These are phyloP conservation scores for Drosophila histrio DNA, from an alignment of 2,888 invertebrate genomes.

Conservation along the genomic window DNA sequence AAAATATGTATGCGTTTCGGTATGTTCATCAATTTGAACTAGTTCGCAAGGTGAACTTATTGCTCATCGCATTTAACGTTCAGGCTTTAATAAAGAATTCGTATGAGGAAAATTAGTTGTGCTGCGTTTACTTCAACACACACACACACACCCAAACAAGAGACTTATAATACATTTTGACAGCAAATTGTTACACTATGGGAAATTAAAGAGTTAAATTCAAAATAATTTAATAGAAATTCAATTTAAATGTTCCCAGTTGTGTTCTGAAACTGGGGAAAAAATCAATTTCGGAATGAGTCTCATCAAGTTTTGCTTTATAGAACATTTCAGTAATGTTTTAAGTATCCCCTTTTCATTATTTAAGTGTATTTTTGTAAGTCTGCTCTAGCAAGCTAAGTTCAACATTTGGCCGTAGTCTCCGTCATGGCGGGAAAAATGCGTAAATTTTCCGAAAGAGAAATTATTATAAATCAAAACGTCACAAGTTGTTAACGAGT, in stretches of 20 bases:
- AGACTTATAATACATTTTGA: background rate
- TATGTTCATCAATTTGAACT: too few relatives aligned
- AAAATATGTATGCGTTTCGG: too few relatives aligned
- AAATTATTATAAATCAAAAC: conserved; percentile 57
- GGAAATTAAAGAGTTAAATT: background rate
- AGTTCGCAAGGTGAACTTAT: background rate
- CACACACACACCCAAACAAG: background rate
- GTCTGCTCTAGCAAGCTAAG: background rate
- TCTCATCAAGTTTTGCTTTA: too few relatives aligned
- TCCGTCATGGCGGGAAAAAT: background rate
- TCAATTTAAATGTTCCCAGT: too few relatives aligned
- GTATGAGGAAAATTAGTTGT: conserved; percentile 3
- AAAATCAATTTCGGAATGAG: too few relatives aligned
- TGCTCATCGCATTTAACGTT: background rate
- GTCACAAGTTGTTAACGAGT: conserved; percentile 52
- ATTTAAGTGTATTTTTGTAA: background rate
- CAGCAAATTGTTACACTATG: conserved; percentile 3
- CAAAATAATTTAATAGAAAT: background rate
- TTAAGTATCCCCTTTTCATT: background rate
- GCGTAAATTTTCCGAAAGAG: conserved; percentile 11
- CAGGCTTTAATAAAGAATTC: background rate
- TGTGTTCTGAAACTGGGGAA: too few relatives aligned
- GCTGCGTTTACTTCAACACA: background rate
- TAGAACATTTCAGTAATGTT: background rate
- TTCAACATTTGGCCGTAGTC: background rate